Evolutionary conservation across 2,888 invertebrate species (phyloP), one percentile per base, ranked within the genome.

Genomic region (Dinocampus coccinellae): DNA sequence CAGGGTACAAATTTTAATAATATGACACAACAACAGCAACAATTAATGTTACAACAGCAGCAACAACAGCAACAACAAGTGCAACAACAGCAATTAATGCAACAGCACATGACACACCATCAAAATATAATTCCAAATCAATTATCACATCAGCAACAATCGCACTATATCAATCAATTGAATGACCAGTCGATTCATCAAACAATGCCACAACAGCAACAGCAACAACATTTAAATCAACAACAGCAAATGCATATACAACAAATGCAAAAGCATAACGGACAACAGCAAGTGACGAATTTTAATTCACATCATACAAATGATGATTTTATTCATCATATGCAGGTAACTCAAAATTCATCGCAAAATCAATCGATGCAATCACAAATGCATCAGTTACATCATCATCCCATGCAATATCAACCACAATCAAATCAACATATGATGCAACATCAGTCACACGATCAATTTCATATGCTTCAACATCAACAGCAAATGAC

Each of bases 401-500:
- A 83, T 65, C 85, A 84, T 33, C 85, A 83, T 53, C 81, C 81
- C 13, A 75, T 65, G 16, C 77, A 73, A 36, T 65, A 69, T 6
- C 71, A 69, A 33, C 72, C 73, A n/a, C 80, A 81, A 66, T 66
- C 78, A 3, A 80, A 80, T 75, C 84, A 84, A 16, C 84, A 85
- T 33, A 66, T 79, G 57, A 71, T 82, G 75, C 83, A 83, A 47
- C 58, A 74, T 3, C 81, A 82, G 36, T 61, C 77, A 58, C 68
- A 70, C n/a, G 80, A 83, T 16, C 84, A 83, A 24, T 79, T 82
- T 52, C 79, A 82, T 13, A 80, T 84, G 76, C 80, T 80, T 83
- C 85, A 91, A 78, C 88, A 86, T 64, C 84, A 88, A 85, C 86
- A 89, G 81, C 88, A 91, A 88, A 85, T 34, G 39, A 20, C 89